Evolutionary conservation across 2,888 invertebrate species (phyloP).

Genomic region (Gortyna flavago): DNA sequence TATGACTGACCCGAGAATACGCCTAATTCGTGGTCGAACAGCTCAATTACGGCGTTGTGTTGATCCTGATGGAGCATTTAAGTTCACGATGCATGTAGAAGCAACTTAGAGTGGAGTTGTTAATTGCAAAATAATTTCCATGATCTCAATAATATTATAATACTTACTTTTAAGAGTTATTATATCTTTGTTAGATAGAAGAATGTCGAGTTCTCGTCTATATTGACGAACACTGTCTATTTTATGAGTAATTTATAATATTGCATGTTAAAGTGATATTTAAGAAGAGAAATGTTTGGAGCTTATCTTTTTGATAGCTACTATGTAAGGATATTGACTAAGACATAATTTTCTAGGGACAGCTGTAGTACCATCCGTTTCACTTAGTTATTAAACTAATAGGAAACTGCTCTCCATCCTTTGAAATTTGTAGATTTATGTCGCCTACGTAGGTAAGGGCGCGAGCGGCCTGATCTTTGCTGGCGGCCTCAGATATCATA

Average conservation of each 20-base stretch:
- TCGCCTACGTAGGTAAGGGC: not conserved
- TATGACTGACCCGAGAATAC: constrained; percentile 79
- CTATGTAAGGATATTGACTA: constrained; percentile 27
- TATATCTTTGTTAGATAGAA: constrained; percentile 37
- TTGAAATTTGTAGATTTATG: not conserved
- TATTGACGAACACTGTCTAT: constrained; percentile 23
- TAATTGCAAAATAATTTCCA: constrained; percentile 1
- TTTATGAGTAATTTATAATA: constrained; percentile 39
- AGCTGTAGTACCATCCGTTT: not conserved
- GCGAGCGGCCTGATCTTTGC: constrained; percentile 18
- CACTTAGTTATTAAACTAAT: not conserved
- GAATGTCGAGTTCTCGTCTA: constrained; percentile 24
- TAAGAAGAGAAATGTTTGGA: constrained; percentile 25
- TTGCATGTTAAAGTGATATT: constrained; percentile 31
- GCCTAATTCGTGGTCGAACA: constrained; percentile 73
- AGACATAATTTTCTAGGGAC: not conserved
- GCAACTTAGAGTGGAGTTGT: constrained; percentile 23
- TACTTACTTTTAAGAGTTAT: constrained; percentile 28
- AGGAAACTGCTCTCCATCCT: not conserved
- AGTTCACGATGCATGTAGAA: constrained; percentile 73
- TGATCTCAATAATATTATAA: constrained; percentile 50
- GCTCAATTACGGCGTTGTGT: constrained; percentile 77
- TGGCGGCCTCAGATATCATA: not conserved
- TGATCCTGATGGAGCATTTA: constrained; percentile 80
- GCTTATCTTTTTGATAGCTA: constrained; percentile 44